Evolutionary conservation across 2,888 invertebrate species (phyloP).

Genomic region (Mechanitis mazaeus): DNA sequence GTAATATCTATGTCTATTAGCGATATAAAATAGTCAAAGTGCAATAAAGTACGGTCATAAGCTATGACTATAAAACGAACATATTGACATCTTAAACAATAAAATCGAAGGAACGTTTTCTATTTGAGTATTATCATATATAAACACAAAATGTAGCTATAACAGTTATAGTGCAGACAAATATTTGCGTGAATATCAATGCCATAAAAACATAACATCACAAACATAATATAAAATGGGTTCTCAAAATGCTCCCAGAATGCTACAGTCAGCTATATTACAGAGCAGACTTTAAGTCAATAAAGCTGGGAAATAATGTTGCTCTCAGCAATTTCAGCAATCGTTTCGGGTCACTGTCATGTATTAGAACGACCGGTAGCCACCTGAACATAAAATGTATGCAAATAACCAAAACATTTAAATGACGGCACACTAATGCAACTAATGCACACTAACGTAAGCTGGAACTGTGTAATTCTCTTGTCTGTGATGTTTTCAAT

Average conservation of each 20-base stretch:
- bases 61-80: too few relatives aligned
- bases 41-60: too few relatives aligned
- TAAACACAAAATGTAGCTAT: too few relatives aligned
- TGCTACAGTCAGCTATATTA: slow-evolving; percentile 28
- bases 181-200: too few relatives aligned
- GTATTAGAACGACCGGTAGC: slow-evolving; percentile 26
- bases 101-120: too few relatives aligned
- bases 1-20: too few relatives aligned
- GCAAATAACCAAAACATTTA: slow-evolving; percentile 41
- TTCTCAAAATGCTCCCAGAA: slow-evolving; percentile 15
- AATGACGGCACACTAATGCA: slow-evolving; percentile 26
- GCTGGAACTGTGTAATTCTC: slow-evolving; percentile 11
- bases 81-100: too few relatives aligned
- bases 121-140: too few relatives aligned
- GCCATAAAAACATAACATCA: too few relatives aligned
- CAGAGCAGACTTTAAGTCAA: slow-evolving; percentile 32
- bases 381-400: slow-evolving; percentile 37
- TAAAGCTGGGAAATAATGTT: slow-evolving; percentile 29
- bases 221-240: slow-evolving; percentile 12
- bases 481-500: slow-evolving; percentile 15
- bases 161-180: too few relatives aligned
- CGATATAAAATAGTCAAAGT: too few relatives aligned
- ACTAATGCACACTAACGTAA: slow-evolving; percentile 18
- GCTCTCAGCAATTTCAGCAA: slow-evolving; percentile 28
- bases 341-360: slow-evolving; percentile 25